Evolutionary conservation across 2,888 invertebrate genomes (phyloP).

Genomic region (Mesochorus sp.): DNA sequence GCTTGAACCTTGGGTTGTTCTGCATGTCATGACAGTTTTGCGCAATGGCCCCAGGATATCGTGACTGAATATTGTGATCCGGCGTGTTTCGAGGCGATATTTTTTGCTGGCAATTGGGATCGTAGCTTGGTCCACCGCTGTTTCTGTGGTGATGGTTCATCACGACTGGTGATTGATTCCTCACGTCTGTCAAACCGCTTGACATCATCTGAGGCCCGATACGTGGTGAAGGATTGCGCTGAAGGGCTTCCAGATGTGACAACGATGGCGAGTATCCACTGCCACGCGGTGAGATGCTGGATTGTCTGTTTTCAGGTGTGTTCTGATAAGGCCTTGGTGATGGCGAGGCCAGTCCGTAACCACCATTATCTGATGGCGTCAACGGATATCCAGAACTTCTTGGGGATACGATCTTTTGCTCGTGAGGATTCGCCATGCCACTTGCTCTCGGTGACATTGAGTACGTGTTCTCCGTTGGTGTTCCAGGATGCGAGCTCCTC

Average conservation of each 20-base stretch:
- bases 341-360: slow-evolving; percentile 71
- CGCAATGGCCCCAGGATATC: slow-evolving; percentile 64
- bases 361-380: slow-evolving; percentile 64
- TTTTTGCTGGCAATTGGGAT: slow-evolving; percentile 66
- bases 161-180: slow-evolving; percentile 68
- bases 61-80: slow-evolving; percentile 68
- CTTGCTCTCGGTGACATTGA: slow-evolving; percentile 71
- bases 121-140: slow-evolving; percentile 59
- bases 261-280: slow-evolving; percentile 67
- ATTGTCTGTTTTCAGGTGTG: slow-evolving; percentile 70
- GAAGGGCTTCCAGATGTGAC: slow-evolving; percentile 68
- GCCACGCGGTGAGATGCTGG: slow-evolving; percentile 69
- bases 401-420: slow-evolving; percentile 74
- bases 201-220: slow-evolving; percentile 61
- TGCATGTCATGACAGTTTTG: slow-evolving; percentile 70
- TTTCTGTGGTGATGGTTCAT: slow-evolving; percentile 60
- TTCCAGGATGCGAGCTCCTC: slow-evolving; percentile 74
- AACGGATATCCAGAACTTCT: slow-evolving; percentile 75
- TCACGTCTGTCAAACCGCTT: slow-evolving; percentile 56
- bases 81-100: slow-evolving; percentile 64
- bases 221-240: slow-evolving; percentile 68
- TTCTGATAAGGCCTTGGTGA: slow-evolving; percentile 71
- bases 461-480: slow-evolving; percentile 71
- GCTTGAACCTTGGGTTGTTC: slow-evolving; percentile 60
- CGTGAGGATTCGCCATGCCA: slow-evolving; percentile 73